Base-by-base conservation (phyloP, 2,888 invertebrate species). In the Apomyelois bistriatella region DNA sequence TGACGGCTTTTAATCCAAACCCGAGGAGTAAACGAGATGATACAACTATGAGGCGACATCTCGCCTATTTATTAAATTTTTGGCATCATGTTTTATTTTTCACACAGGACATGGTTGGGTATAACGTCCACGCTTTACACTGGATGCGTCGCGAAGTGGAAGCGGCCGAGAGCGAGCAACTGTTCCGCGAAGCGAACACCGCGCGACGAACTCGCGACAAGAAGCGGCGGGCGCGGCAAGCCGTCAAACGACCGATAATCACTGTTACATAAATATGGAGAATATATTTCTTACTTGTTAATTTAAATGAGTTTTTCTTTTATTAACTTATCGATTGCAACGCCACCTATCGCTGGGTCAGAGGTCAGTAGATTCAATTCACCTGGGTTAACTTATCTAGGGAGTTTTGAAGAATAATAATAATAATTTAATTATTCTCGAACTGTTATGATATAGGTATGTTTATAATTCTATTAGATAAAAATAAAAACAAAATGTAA, bases 71-170 rank as follows among this genome's bases (percentile, higher is more conserved):
- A n/a, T n/a, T n/a, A n/a, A n/a, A n/a, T n/a, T n/a, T n/a, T n/a
- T n/a, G n/a, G n/a, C n/a, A n/a, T n/a, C n/a, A 10, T 10, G 9
- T 15, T 9, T 15, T 4, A 35, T 54, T 46, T 16, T 16, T 9
- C 1, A 7, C 15, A 0, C 85, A 98, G 93, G 96, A 98, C 76
- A 91, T 93, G 68, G 92, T 97, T 46, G 98, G 98, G 3, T 95
- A 93, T 77, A 99, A 99, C 85, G 83, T 95, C 59, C 95, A 96
- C 75, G 96, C 95, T 0, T 88, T 98, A 70, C 92, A 93, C 55
- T 94, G 95, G 81, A 73, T 97, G 49, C 95, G 95, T 68, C 92
- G 94, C 52, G 93, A 94, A 59, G 90, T 95, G 9, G 97, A 97
- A 80, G 93, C 94, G 60, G 91, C 92, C 1, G 94, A 95, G 62